Evolutionary conservation across 2,888 invertebrate genomes (phyloP), one percentile per base, ranked within the genome.

Genomic region (Lasioglossum lativentre): DNA sequence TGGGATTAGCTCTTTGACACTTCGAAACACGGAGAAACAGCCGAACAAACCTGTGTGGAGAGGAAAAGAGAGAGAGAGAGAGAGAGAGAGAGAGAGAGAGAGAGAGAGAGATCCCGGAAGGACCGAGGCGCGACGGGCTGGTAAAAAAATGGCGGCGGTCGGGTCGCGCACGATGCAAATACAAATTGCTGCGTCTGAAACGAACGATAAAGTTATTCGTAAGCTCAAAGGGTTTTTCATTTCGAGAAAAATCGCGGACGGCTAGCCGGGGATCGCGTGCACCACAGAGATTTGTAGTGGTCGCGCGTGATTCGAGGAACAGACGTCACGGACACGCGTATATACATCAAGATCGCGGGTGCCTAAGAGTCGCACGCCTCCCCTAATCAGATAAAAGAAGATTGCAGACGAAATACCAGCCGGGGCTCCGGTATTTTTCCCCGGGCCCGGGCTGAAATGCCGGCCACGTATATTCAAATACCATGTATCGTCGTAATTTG

Each of bases 261-360:
- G 23, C 52, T n/a, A 10, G 77, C 40, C 47, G 56, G 70, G 70
- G 86, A 47, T 90, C 75, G 89, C 89, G 89, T 90, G 89, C 72
- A 68, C 42, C 79, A 77, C 27, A 80, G 77, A 76, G 83, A 90
- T 89, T 90, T 89, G 90, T 89, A 89, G 79, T 82, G 79, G 87
- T 85, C 77, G 87, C 87, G 89, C 89, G 89, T 90, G 89, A 89
- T 90, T 90, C 89, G 75, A 76, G 79, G 82, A 89, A 87, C 89
- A 82, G 83, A 90, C 86, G 89, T 86, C 90, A 89, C 86, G 80
- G 89, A 85, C 79, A 75, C 47, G 74, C 82, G 78, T 74, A 74
- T 30, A 30, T 85, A 78, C 70, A 84, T 90, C 89, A 83, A 87
- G 90, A 90, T 83, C 80, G 82, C 82, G 71, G 86, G 80, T 86